phyloP scores from a whole-genome alignment of 2,888 invertebrate species.

The Andrena chrysosceles region DNA sequence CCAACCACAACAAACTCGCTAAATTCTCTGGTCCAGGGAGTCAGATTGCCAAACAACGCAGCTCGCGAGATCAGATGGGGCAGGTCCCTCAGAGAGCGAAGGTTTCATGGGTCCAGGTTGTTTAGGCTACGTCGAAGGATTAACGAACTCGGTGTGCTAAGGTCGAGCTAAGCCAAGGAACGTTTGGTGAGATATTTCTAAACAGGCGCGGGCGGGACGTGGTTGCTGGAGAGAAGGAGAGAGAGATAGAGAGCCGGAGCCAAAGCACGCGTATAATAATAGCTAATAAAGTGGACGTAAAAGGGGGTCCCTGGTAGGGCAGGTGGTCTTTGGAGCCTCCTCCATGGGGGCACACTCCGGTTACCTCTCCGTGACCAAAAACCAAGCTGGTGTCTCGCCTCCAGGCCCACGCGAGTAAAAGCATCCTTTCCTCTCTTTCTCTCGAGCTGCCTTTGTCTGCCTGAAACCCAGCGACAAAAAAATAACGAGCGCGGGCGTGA shows the following conservation, averaged over 20 bases:
- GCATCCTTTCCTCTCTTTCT: conserved; percentile 28
- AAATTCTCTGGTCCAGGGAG: conserved; percentile 10
- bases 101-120: conserved; percentile 69
- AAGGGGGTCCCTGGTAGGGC: conserved; percentile 78
- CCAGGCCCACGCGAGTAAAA: conserved; percentile 74
- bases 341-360: conserved; percentile 76
- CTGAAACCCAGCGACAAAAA: conserved; percentile 71
- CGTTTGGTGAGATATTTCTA: conserved; percentile 82
- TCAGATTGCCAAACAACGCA: conserved; percentile 21
- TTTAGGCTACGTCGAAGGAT: conserved; percentile 82
- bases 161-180: conserved; percentile 72
- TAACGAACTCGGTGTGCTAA: conserved; percentile 77
- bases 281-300: conserved; percentile 83
- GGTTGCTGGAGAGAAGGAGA: conserved; percentile 3
- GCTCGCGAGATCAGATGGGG: conserved; percentile 7
- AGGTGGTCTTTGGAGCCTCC: conserved; percentile 77
- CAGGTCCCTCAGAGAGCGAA: conserved; percentile 6
- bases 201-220: conserved; percentile 75
- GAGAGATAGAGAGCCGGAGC: conserved; percentile 55
- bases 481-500: conserved; percentile 54
- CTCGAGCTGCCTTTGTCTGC: conserved; percentile 73
- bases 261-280: conserved; percentile 83
- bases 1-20: background rate
- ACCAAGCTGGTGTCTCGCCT: conserved; percentile 69
- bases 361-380: conserved; percentile 73